Base-by-base conservation (phyloP, 53 echinoderm and acorn worm species). In the Crossaster papposus region DNA sequence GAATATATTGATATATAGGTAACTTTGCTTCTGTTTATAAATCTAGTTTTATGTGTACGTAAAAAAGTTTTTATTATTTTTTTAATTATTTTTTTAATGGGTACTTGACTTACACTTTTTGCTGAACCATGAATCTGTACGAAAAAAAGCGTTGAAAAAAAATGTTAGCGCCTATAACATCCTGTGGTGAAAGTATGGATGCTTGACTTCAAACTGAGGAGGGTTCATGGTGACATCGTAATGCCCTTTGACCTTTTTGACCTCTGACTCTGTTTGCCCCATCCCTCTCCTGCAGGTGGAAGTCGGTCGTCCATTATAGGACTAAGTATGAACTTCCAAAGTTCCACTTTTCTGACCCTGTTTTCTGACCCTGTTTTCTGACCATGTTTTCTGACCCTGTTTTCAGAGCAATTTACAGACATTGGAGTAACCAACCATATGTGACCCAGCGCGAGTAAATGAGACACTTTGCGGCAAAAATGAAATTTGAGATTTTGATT, bases 281-380 rank as follows among this genome's bases (percentile, higher is more conserved):
- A 68, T 68, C 68, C 83, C 79, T 44, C 80, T 29, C 28, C 75
- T 54, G 62, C 63, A 93, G 93, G 93, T 83, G 91, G 93, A 58
- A 91, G 91, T 83, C 91, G 93, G 65, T 37, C 91, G 38, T 88
- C 93, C 31, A 88, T 91, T 77, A 88, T 90, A 24, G 83, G 80
- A 88, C 80, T 93, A 88, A 88, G 93, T 91, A 93, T 91, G 93
- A 83, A 88, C n/a, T 33, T 63, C 81, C 38, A 58, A 70, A 70
- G 78, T 51, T 82, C 32, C 50, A 30, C 64, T 30, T 32, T 90
- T 72, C 50, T 37, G 33, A 22, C 22, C 24, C 14, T 29, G 54
- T 80, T 58, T 80, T 58, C 58, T 80, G 54, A 22, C 4, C 51
- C 23, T n/a, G n/a, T 30, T 32, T 90, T 72, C 50, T 37, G 33